Evolutionary conservation across 2,113 vertebrate genomes (phyloP).

Genomic region (Pangasianodon hypophthalmus): DNA sequence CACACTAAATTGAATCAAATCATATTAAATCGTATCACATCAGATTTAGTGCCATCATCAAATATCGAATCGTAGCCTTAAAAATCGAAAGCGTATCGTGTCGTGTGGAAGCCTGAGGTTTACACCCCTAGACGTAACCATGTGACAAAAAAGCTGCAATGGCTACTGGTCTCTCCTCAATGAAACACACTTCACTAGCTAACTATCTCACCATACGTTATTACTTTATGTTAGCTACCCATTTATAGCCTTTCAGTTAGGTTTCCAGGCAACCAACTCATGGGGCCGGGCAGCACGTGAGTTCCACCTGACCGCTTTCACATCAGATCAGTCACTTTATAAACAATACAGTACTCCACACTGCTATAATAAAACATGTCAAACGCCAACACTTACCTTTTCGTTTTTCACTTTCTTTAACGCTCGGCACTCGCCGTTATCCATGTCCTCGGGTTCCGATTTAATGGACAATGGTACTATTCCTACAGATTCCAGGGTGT

Average conservation of each 20-base stretch:
- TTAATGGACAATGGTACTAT: conserved; percentile 90
- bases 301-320: neutral
- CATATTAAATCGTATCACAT: no score
- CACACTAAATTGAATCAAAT: no score
- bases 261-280: neutral
- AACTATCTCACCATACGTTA: neutral
- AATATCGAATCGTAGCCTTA: no score
- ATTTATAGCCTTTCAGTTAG: neutral
- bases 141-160: neutral
- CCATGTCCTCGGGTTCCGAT: conserved; percentile 90
- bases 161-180: neutral
- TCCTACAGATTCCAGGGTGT: conserved; percentile 90
- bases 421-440: conserved; percentile 86
- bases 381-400: conserved; percentile 82
- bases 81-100: no score
- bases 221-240: neutral
- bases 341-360: neutral
- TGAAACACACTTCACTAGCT: neutral
- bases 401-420: conserved; percentile 96
- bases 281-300: no score
- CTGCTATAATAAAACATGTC: conserved; percentile 5
- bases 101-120: neutral
- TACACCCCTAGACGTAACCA: neutral
- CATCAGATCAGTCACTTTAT: neutral
- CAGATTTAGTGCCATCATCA: no score